phyloP scores from a whole-genome alignment of 2,113 vertebrate genomes.

The Dasyornis broadbenti region DNA sequence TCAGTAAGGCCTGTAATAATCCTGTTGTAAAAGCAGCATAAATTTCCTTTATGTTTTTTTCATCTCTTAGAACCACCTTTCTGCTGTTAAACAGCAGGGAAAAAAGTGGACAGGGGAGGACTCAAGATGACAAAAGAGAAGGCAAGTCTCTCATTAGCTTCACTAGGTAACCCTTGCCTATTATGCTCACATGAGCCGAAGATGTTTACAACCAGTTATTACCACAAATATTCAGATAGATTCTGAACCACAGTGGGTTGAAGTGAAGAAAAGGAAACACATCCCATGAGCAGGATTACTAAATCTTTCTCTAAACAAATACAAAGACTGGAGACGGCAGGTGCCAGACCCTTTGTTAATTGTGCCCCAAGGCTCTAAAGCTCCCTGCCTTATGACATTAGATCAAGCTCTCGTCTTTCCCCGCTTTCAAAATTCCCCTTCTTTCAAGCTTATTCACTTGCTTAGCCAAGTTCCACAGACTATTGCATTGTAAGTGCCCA shows the following conservation, averaged over 20 bases:
- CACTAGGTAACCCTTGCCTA: neutral
- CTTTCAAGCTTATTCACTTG: neutral
- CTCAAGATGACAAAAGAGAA: neutral
- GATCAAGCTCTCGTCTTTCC: neutral
- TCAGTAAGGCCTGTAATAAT: neutral
- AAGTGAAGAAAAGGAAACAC: neutral
- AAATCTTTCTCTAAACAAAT: neutral
- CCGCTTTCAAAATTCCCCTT: neutral
- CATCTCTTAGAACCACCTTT: neutral
- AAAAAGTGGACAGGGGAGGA: rapidly evolving
- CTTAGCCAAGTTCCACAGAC: neutral
- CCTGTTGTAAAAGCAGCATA: neutral
- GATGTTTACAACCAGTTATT: neutral
- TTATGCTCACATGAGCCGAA: neutral
- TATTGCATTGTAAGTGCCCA: neutral
- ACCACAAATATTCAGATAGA: neutral
- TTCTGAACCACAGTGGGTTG: neutral
- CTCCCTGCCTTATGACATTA: conserved; percentile 27
- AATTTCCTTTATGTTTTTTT: neutral
- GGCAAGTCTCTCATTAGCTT: neutral
- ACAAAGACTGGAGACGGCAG: neutral
- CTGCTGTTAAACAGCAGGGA: neutral
- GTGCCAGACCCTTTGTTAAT: conserved; percentile 32
- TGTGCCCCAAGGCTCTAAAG: conserved; percentile 15
- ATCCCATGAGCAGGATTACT: neutral